phyloP scores from a whole-genome alignment of 2,797 vertebrate genomes.

The Eremophila alpestris region DNA sequence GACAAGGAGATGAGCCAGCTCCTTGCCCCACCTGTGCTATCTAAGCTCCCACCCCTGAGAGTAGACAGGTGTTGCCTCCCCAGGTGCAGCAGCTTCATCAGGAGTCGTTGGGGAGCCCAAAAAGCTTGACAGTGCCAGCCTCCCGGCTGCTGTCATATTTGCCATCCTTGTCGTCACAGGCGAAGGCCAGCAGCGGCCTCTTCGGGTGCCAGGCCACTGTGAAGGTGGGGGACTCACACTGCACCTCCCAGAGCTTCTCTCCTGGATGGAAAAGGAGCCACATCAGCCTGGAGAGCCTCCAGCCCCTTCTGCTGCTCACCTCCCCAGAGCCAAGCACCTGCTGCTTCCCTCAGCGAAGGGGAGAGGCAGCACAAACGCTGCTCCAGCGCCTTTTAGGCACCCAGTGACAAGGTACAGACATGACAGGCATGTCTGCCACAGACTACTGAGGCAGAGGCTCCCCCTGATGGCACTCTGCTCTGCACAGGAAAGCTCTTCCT shows the following conservation, averaged over 20 bases:
- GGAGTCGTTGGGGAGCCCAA: slow-evolving; percentile 94
- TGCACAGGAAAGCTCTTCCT: not conserved
- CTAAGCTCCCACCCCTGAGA: not conserved
- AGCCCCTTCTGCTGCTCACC: not conserved
- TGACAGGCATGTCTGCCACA: not conserved
- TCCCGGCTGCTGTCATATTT: slow-evolving; percentile 97
- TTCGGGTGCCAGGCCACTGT: slow-evolving; percentile 98
- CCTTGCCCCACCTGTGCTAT: not conserved
- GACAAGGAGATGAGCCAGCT: not conserved
- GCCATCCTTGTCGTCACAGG: slow-evolving; percentile 97
- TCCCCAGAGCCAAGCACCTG: not conserved
- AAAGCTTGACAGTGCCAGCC: slow-evolving; percentile 95
- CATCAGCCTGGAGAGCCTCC: not conserved
- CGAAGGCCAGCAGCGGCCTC: slow-evolving; percentile 91
- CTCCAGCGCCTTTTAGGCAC: not conserved
- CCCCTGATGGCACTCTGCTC: not conserved
- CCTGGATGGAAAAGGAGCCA: slow-evolving; percentile 75
- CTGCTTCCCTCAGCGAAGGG: not conserved
- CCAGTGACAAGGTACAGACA: not conserved
- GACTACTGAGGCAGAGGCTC: not conserved
- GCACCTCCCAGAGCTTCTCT: slow-evolving; percentile 97
- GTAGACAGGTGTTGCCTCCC: not conserved
- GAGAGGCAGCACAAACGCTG: not conserved
- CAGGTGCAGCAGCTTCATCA: slow-evolving; percentile 1
- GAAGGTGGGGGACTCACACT: slow-evolving; percentile 97